Evolutionary conservation across 2,113 vertebrate species (phyloP), one percentile per base, ranked within the genome.

Genomic region (Grus americana): DNA sequence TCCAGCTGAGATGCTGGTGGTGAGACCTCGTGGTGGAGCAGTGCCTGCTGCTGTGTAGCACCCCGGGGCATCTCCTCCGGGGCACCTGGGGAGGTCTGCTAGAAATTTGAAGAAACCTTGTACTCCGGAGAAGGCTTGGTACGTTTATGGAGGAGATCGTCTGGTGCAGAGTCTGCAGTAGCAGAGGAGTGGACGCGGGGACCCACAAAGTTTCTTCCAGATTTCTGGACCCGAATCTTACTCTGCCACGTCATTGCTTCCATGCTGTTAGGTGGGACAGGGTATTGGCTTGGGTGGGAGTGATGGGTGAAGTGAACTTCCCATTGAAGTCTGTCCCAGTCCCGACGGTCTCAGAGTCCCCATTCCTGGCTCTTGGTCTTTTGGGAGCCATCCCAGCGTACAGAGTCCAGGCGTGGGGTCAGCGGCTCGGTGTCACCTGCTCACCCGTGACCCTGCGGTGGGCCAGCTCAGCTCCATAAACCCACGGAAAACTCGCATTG

Each of bases 371-470:
- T 61, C 26, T 32, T 11, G 36, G 2, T 29, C 30, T 71, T 82
- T 58, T 0, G 5, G 72, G 62, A 63, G 10, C 47, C 8, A 11
- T 68, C 52, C 52, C 72, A 54, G 15, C 19, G 1, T 23, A 6
- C 0, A 0, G 61, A 24, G 29, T 15, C 38, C 67, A 40, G 30
- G 30, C 1, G 0, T 3, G 67, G 38, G 6, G 2, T 38, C 47
- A 2, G 2, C 5, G 52, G 19, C 52, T 66, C 2, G 0, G 61
- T 34, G 59, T 59, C 68, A n/a, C 73, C 29, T 57, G 19, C 67
- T 72, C 3, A 0, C 1, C 42, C 8, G n/a, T 32, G 42, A 40
- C 76, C 49, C 76, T 9, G 67, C 18, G 11, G 44, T 9, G 70
- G 23, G 49, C 29, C 62, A 27, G 36, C 30, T 65, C 50, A 30